phyloP scores from a whole-genome alignment of 1,140 invertebrate genomes.

The Drosophila funebris region DNA sequence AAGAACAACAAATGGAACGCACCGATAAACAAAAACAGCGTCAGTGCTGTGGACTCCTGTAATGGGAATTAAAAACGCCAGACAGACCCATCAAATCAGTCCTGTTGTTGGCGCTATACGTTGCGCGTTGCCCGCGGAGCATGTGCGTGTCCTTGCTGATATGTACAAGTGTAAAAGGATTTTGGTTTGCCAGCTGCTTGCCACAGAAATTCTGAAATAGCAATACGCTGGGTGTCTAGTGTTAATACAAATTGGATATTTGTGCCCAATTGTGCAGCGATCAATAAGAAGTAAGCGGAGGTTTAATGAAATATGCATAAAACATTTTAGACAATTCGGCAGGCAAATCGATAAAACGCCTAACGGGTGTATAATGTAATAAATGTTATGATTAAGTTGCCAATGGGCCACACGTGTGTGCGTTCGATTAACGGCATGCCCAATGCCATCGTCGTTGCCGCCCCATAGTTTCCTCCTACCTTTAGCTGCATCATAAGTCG shows the following conservation, averaged over 20 bases:
- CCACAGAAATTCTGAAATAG: too few relatives aligned
- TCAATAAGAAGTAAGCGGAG: slow-evolving; percentile 48
- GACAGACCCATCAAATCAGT: slow-evolving; percentile 63
- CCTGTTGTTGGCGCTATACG: slow-evolving; percentile 52
- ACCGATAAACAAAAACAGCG: slow-evolving; percentile 75
- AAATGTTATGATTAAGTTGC: slow-evolving; percentile 62
- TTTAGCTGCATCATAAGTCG: background rate
- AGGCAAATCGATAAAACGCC: slow-evolving; percentile 74
- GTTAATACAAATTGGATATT: background rate
- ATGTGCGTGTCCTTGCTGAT: slow-evolving; percentile 20
- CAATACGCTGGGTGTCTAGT: too few relatives aligned
- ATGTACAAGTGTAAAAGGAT: slow-evolving; percentile 15
- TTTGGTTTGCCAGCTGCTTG: slow-evolving; percentile 6
- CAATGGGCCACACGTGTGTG: slow-evolving; percentile 55
- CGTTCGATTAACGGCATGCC: slow-evolving; percentile 57
- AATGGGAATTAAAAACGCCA: slow-evolving; percentile 67
- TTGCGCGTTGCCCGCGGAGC: slow-evolving; percentile 50
- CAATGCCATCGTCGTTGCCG: slow-evolving; percentile 4
- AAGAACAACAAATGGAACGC: slow-evolving; percentile 50
- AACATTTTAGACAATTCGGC: slow-evolving; percentile 61
- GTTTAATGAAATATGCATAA: slow-evolving; percentile 33
- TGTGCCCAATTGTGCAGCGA: slow-evolving; percentile 16
- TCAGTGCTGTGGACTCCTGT: slow-evolving; percentile 41
- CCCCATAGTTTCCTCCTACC: background rate
- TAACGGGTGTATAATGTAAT: slow-evolving; percentile 14